Conservation (phyloP, 2,113 vertebrate genomes). For the Neodon shergylaensis region DNA sequence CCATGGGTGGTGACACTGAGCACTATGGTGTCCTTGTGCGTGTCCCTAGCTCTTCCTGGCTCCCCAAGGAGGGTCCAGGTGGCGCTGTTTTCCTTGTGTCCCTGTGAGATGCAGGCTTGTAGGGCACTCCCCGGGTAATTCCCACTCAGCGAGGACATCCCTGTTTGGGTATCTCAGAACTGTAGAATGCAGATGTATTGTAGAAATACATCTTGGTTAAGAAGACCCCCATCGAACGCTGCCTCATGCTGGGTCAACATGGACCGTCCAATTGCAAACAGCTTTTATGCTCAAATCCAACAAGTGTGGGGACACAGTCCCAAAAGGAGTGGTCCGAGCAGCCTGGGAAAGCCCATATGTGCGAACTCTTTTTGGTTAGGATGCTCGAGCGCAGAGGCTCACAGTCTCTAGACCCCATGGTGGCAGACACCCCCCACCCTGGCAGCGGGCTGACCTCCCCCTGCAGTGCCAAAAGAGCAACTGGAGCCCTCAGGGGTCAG, state of each 20-base stretch:
- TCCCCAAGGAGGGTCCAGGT: neutral
- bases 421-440: neutral
- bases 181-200: neutral
- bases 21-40: neutral
- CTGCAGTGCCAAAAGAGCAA: too few species aligned
- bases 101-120: conserved; percentile 39
- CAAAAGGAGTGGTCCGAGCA: neutral
- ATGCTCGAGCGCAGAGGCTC: neutral
- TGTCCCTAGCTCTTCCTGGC: rapidly evolving
- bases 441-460: too few species aligned
- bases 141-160: conserved; percentile 60
- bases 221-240: neutral
- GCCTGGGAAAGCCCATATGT: too few species aligned
- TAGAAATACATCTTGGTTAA: conserved; percentile 63
- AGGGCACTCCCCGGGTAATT: conserved; percentile 62
- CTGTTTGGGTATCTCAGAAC: conserved; percentile 68
- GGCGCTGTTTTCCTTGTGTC: neutral
- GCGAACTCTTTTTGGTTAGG: neutral
- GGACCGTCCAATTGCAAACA: rapidly evolving
- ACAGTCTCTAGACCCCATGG: rapidly evolving
- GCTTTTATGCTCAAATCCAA: neutral
- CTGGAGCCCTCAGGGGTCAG: neutral
- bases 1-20: neutral
- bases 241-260: neutral
- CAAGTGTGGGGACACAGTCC: rapidly evolving